Evolutionary conservation across 2,888 invertebrate species (phyloP).

Genomic region (Phortica magna): DNA sequence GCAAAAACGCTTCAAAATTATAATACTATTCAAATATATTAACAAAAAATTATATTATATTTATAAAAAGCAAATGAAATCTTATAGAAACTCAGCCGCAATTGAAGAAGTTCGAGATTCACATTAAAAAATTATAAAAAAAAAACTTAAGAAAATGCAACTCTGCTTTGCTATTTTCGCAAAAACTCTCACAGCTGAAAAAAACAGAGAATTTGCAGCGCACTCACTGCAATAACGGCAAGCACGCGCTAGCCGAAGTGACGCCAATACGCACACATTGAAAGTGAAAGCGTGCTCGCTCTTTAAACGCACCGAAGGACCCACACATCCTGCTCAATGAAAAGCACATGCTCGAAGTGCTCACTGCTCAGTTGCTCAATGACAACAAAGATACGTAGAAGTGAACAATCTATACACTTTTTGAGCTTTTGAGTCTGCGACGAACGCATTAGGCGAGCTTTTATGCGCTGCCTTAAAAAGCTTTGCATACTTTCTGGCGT

Average conservation of each 20-base stretch:
- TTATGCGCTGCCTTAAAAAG: constrained; percentile 14
- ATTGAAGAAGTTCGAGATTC: too few species aligned
- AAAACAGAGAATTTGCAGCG: background rate
- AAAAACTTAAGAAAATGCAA: constrained; percentile 1
- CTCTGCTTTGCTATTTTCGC: background rate
- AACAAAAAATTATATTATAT: too few species aligned
- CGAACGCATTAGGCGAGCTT: background rate
- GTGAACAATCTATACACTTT: too few species aligned
- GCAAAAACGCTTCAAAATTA: too few species aligned
- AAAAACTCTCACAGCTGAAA: background rate
- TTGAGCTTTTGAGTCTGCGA: background rate
- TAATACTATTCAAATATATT: too few species aligned
- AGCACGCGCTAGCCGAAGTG: constrained; percentile 6
- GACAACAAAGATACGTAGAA: background rate
- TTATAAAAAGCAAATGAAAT: too few species aligned
- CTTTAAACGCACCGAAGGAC: background rate
- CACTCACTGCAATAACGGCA: background rate
- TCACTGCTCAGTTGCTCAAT: background rate
- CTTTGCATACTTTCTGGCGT: constrained; percentile 27
- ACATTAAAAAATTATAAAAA: too few species aligned
- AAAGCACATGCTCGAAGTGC: background rate
- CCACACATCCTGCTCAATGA: constrained; percentile 15
- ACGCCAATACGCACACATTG: background rate
- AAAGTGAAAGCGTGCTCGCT: background rate
- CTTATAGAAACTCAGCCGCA: too few species aligned